Percentiles rank a stretch among this genome's conserved stretches.
Evolutionary conservation across 2,113 vertebrate species (phyloP).

Genomic region (Neomonachus schauinslandi): DNA sequence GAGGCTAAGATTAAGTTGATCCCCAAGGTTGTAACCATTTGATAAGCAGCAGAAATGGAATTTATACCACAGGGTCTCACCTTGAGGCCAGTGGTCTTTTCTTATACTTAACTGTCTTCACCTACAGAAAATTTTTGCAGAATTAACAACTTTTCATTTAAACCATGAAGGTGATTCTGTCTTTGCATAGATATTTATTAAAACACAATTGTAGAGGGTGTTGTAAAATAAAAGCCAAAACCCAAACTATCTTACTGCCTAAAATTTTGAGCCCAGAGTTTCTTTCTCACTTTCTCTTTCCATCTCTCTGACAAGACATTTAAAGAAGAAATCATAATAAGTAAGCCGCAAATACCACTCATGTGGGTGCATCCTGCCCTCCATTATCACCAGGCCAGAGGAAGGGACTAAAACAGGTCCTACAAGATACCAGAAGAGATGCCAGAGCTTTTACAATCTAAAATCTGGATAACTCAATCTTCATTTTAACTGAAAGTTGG

Average conservation of each 20-base stretch:
- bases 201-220: not conserved
- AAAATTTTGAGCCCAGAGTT: not conserved
- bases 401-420: not conserved
- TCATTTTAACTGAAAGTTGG: not conserved
- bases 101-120: not conserved
- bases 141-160: not conserved
- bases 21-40: not conserved
- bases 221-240: constrained; percentile 1
- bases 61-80: not conserved
- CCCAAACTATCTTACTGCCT: not conserved
- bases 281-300: not conserved
- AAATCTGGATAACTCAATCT: not conserved
- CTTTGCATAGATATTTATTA: not conserved
- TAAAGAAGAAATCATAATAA: not conserved
- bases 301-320: not conserved
- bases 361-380: not conserved
- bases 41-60: not conserved
- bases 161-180: not conserved
- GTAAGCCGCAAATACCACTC: not conserved
- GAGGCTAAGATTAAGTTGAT: not conserved
- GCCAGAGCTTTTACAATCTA: not conserved
- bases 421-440: not conserved
- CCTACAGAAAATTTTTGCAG: not conserved
- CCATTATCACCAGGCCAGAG: not conserved
- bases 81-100: not conserved